phyloP scores from a whole-genome alignment of 2,797 vertebrate species.

The Falco peregrinus region DNA sequence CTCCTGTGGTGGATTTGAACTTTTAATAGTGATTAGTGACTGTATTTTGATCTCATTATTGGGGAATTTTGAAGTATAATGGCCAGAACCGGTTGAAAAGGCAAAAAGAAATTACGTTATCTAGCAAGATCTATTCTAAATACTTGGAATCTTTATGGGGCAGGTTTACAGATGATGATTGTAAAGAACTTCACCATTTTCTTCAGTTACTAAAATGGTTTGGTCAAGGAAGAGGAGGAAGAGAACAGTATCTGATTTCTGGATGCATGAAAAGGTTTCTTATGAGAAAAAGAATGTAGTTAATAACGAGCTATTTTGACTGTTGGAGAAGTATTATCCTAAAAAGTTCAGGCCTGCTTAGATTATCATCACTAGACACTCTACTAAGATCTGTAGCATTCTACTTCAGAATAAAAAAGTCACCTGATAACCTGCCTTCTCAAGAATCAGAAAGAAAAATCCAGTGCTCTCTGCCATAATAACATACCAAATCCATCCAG shows the following conservation, averaged over 20 bases:
- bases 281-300: not conserved
- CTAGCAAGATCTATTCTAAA: not conserved
- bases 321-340: not conserved
- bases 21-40: not conserved
- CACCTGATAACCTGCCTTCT: not conserved
- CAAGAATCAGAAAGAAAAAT: not conserved
- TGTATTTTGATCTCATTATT: not conserved
- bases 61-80: not conserved
- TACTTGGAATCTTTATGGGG: not conserved
- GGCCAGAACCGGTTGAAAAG: not conserved
- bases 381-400: not conserved
- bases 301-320: not conserved
- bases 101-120: not conserved
- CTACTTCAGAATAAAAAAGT: not conserved
- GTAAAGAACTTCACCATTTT: not conserved
- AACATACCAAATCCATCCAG: not conserved
- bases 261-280: not conserved
- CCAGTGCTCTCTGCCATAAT: fast-evolving
- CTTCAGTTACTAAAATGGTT: not conserved
- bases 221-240: not conserved
- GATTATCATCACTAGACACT: not conserved
- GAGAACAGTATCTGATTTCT: not conserved
- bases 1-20: not conserved
- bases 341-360: not conserved
- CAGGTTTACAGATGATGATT: not conserved